phyloP scores from a whole-genome alignment of 2,797 vertebrate genomes.

The Clarias pachynema region DNA sequence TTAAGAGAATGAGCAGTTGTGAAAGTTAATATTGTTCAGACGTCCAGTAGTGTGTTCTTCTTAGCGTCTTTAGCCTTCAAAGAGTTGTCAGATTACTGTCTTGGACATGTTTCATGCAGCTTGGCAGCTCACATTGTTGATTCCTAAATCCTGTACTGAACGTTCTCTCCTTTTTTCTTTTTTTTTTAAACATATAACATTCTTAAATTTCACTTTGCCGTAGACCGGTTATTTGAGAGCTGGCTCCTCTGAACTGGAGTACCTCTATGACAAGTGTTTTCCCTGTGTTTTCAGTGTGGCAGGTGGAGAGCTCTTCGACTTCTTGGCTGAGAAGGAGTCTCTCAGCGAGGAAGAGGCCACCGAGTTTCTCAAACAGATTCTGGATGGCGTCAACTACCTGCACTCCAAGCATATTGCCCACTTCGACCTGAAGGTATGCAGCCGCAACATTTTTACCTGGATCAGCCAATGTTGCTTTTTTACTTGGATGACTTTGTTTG shows the following conservation, averaged over 20 bases:
- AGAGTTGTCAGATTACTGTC: conserved; percentile 13
- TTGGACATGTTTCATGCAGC: background rate
- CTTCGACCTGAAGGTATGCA: conserved; percentile 95
- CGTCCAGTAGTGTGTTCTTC: background rate
- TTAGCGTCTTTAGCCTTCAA: conserved; percentile 11
- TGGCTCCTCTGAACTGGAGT: background rate
- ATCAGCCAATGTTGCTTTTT: background rate
- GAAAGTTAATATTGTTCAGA: background rate
- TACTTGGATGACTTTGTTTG: background rate
- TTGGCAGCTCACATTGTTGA: conserved; percentile 28
- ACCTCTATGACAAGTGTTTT: conserved; percentile 20
- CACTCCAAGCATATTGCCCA: conserved; percentile 94
- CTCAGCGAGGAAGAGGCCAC: conserved; percentile 96
- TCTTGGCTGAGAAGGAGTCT: conserved; percentile 97
- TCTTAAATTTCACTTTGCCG: conserved; percentile 1
- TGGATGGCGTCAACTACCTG: conserved; percentile 95
- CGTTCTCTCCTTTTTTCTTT: background rate
- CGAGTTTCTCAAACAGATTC: conserved; percentile 97
- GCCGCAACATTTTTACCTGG: background rate
- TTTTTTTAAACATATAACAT: background rate
- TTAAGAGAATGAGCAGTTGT: background rate
- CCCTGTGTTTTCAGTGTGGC: conserved; percentile 81
- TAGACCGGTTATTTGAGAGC: conserved; percentile 7
- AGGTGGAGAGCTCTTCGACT: conserved; percentile 97
- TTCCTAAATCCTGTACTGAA: conserved; percentile 11